Conservation (phyloP, 2,113 vertebrate genomes). For the Cichladusa arquata region DNA sequence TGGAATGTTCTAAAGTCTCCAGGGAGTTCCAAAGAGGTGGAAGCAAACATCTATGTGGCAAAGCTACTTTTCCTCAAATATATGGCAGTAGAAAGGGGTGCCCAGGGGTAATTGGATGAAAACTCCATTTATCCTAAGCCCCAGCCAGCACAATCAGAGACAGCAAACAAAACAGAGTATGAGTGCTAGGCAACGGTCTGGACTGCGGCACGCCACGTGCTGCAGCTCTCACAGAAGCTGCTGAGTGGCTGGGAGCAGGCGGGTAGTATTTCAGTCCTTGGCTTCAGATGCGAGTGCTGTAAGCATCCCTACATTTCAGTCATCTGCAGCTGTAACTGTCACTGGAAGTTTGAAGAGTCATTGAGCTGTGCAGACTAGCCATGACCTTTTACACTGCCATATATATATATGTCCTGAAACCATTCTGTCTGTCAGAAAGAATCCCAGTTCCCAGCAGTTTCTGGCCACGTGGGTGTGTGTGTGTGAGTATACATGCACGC, state of each 20-base stretch:
- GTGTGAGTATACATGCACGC: fast-evolving
- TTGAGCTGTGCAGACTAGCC: background rate
- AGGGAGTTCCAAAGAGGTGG: background rate
- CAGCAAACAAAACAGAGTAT: background rate
- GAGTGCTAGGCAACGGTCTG: background rate
- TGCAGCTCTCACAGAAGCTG: background rate
- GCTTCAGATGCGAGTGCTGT: background rate
- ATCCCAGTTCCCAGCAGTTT: background rate
- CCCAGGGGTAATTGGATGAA: background rate
- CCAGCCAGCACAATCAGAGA: background rate
- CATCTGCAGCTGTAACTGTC: background rate
- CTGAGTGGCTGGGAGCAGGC: background rate
- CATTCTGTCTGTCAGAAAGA: background rate
- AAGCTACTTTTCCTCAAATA: background rate
- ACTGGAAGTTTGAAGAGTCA: background rate
- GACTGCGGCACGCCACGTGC: fast-evolving
- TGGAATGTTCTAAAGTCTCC: background rate
- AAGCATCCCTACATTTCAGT: background rate
- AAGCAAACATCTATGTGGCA: background rate
- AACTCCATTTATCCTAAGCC: background rate
- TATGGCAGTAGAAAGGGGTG: background rate
- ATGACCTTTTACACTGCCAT: background rate
- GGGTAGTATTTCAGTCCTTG: background rate
- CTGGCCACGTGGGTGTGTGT: background rate
- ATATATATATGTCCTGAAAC: background rate